Conservation (phyloP, 2,113 vertebrate genomes). For the Rattus rattus region DNA sequence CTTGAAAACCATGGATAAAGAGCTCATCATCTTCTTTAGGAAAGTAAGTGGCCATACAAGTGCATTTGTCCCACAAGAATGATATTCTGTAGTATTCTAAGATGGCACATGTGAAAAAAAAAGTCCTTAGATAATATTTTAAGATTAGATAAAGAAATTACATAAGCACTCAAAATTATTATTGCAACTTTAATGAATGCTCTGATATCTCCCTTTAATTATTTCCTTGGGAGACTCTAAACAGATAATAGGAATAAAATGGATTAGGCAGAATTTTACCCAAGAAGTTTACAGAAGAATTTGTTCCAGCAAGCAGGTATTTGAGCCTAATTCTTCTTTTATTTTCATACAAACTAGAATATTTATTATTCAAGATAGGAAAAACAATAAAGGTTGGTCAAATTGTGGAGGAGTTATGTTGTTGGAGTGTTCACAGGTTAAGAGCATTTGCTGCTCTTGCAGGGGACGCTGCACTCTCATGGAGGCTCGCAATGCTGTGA, state of each 20-base stretch:
- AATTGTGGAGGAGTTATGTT: not conserved
- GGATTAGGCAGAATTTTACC: not conserved
- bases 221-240: not conserved
- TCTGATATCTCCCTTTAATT: not conserved
- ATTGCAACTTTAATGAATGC: not conserved
- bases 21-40: not conserved
- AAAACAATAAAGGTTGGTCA: not conserved
- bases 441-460: not conserved
- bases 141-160: conserved; percentile 26
- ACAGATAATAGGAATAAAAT: not conserved
- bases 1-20: conserved; percentile 4
- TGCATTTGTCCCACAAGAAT: not conserved
- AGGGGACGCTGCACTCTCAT: not conserved
- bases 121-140: not conserved
- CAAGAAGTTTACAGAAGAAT: conserved; percentile 1
- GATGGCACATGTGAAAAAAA: not conserved
- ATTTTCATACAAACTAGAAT: not conserved
- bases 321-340: not conserved
- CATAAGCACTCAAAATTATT: not conserved
- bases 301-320: not conserved
- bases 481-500: not conserved
- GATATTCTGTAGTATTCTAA: not conserved
- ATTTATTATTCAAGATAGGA: not conserved
- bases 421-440: not conserved
- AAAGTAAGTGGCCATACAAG: not conserved